Conservation (phyloP, 2,113 vertebrate genomes). For the Piprites chloris region DNA sequence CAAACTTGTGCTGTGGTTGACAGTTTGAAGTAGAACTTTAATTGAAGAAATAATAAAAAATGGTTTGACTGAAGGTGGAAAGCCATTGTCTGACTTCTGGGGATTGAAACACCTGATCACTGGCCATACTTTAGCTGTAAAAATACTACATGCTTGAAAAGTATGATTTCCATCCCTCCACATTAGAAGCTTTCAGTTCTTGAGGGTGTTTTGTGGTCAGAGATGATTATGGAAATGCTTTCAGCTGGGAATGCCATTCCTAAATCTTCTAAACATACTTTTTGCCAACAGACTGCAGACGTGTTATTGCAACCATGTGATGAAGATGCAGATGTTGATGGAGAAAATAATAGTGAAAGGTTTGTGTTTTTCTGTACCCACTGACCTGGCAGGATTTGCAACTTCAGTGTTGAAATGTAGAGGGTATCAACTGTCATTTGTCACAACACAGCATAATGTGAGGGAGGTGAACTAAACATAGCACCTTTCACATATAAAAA, state of each 20-base stretch:
- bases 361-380: conserved; percentile 54
- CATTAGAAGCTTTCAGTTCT: background rate
- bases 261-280: background rate
- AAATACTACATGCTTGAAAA: background rate
- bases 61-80: background rate
- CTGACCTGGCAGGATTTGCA: background rate
- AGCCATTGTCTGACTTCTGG: background rate
- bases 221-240: background rate
- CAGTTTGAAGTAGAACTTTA: background rate
- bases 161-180: background rate
- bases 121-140: background rate
- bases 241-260: background rate
- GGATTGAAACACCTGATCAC: background rate
- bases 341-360: conserved; percentile 84
- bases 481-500: background rate
- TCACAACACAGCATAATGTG: background rate
- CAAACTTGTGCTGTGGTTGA: background rate
- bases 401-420: background rate
- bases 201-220: background rate
- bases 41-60: background rate
- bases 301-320: conserved; percentile 77
- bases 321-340: conserved; percentile 80
- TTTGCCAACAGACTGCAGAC: conserved; percentile 66
- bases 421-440: background rate
- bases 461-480: background rate